phyloP scores from a whole-genome alignment of 30 jellyfish, hydroid and myxozoan species.

The Sanderia malayensis region DNA sequence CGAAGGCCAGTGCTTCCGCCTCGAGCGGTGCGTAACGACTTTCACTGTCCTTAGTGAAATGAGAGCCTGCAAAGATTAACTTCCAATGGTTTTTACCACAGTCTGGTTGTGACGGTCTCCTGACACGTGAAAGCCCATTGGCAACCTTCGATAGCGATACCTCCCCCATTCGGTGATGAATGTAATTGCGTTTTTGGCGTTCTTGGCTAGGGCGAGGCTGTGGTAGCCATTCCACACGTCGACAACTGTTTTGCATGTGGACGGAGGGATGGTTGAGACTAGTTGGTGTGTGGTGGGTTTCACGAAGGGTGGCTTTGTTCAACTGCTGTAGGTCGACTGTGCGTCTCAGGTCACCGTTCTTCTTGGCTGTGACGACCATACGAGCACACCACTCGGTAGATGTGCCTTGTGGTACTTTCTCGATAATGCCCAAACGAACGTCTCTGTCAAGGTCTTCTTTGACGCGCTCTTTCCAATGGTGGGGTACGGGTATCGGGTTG shows the following conservation, averaged over 20 bases:
- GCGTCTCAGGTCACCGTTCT: slow-evolving; percentile 27
- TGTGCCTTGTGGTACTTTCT: slow-evolving; percentile 12
- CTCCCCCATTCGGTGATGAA: slow-evolving; percentile 75
- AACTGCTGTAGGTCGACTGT: slow-evolving; percentile 61
- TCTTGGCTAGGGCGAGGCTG: slow-evolving; percentile 35
- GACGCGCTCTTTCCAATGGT: slow-evolving; percentile 38
- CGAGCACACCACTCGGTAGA: slow-evolving; percentile 4
- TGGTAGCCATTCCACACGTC: slow-evolving; percentile 84
- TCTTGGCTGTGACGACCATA: slow-evolving; percentile 14
- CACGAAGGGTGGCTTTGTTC: slow-evolving; percentile 52
- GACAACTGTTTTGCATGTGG: slow-evolving; percentile 47
- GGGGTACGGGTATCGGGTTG: slow-evolving; percentile 49
- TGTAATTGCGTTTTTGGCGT: slow-evolving; percentile 30
- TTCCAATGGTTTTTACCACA: slow-evolving; percentile 66
- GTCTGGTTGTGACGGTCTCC: slow-evolving; percentile 37
- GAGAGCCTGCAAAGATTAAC: slow-evolving; percentile 67
- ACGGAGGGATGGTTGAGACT: slow-evolving; percentile 30
- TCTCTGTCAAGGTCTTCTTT: slow-evolving; percentile 43
- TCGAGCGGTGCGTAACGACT: slow-evolving; percentile 67
- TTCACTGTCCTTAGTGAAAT: slow-evolving; percentile 46
- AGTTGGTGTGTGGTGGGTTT: slow-evolving; percentile 67
- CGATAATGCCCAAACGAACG: slow-evolving; percentile 6
- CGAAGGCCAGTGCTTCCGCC: slow-evolving; percentile 57
- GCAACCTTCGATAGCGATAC: slow-evolving; percentile 44
- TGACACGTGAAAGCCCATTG: slow-evolving; percentile 61